Conservation (phyloP, 2,888 invertebrate genomes). For the Zygogramma bicolorata region DNA sequence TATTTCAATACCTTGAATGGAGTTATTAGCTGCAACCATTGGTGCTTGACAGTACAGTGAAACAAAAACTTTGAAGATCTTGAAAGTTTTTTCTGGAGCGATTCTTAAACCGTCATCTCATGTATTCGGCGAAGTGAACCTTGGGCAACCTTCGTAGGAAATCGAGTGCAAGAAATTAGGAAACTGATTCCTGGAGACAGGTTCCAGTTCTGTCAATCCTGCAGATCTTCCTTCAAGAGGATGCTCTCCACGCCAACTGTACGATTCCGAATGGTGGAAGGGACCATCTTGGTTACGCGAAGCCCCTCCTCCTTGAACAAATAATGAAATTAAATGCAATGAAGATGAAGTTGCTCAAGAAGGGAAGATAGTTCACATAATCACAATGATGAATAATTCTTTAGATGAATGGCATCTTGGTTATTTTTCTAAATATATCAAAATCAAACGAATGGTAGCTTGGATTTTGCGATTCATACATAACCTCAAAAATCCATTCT, state of each 20-base stretch:
- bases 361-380: background rate
- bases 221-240: conserved; percentile 58
- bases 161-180: too few relatives aligned
- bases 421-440: conserved; percentile 28
- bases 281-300: too few relatives aligned
- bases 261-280: conserved; percentile 55
- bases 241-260: conserved; percentile 47
- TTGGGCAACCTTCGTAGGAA: too few relatives aligned
- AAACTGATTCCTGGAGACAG: conserved; percentile 52
- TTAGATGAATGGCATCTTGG: conserved; percentile 33
- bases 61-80: conserved; percentile 1
- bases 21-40: conserved; percentile 9
- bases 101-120: conserved; percentile 43
- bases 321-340: too few relatives aligned
- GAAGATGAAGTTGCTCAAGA: too few relatives aligned
- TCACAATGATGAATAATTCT: conserved; percentile 27
- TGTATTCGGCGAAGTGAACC: too few relatives aligned
- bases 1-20: conserved; percentile 5
- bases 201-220: conserved; percentile 54
- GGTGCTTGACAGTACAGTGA: conserved; percentile 1
- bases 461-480: conserved; percentile 5
- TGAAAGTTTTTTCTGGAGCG: too few relatives aligned
- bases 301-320: too few relatives aligned
- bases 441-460: conserved; percentile 3
- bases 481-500: background rate